phyloP scores from a whole-genome alignment of 2,113 vertebrate genomes.

The Scytalopus superciliaris region DNA sequence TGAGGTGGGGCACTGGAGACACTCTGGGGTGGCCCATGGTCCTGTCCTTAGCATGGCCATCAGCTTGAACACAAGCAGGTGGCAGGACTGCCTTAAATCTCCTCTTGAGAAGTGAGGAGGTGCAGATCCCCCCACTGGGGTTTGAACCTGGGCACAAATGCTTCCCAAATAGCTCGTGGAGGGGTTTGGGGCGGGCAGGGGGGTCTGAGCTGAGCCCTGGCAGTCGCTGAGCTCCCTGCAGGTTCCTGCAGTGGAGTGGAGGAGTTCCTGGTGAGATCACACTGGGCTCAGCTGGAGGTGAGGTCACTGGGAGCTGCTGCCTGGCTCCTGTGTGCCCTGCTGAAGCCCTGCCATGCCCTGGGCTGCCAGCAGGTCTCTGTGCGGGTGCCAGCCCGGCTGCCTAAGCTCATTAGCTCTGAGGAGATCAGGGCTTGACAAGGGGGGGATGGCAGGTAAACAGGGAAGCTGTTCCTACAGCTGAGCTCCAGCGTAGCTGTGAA shows the following conservation, averaged over 20 bases:
- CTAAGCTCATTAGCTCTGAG: neutral
- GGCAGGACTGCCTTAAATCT: neutral
- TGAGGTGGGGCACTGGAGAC: neutral
- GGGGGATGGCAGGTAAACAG: neutral
- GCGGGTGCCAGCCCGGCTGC: neutral
- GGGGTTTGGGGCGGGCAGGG: neutral
- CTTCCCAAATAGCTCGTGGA: neutral
- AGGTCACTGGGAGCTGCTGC: neutral
- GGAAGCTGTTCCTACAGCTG: neutral
- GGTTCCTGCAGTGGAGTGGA: no score
- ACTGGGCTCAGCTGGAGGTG: neutral
- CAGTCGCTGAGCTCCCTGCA: accelerated
- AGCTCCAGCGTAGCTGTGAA: neutral
- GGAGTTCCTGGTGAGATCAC: no score
- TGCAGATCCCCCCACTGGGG: accelerated
- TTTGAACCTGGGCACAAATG: neutral
- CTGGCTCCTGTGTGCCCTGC: neutral
- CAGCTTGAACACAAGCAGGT: neutral
- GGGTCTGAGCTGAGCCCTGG: neutral
- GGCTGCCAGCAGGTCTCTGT: neutral
- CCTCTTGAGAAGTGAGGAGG: accelerated
- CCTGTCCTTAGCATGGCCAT: accelerated
- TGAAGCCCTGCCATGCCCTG: neutral
- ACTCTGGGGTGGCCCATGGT: neutral
- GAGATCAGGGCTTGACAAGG: neutral